Percentiles rank a stretch among this genome's conserved stretches.
phyloP scores from a whole-genome alignment of 1,140 invertebrate genomes.

The Penaeus vannamei region DNA sequence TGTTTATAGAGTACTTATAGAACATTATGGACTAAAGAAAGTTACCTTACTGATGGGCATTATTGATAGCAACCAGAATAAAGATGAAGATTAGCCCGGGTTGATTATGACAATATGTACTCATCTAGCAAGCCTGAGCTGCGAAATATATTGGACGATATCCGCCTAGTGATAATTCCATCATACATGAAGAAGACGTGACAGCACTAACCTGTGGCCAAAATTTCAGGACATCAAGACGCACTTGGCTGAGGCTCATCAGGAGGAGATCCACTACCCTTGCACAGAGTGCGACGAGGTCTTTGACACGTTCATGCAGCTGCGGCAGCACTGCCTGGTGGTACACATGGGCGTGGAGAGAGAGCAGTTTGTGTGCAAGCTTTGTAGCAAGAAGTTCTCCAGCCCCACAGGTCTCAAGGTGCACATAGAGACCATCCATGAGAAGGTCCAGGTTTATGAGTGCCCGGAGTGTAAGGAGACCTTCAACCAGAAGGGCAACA shows the following conservation, averaged over 20 bases:
- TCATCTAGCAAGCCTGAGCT: background rate
- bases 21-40: no score
- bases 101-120: background rate
- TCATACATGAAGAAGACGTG: background rate
- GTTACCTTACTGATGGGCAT: no score
- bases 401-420: constrained; percentile 55
- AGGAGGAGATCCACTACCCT: constrained; percentile 63
- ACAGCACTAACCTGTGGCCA: constrained; percentile 29
- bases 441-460: constrained; percentile 43
- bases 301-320: constrained; percentile 63
- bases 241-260: constrained; percentile 56
- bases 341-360: constrained; percentile 57
- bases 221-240: constrained; percentile 63
- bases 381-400: constrained; percentile 56
- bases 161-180: background rate
- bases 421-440: constrained; percentile 57
- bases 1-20: no score
- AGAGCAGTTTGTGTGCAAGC: constrained; percentile 47
- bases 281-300: constrained; percentile 55
- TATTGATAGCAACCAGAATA: no score
- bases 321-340: constrained; percentile 56
- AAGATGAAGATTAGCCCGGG: no score
- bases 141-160: background rate
- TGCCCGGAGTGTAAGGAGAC: constrained; percentile 58
- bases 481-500: constrained; percentile 62